Conservation (phyloP, 2,797 vertebrate species). For the Tympanoctomys barrerae region DNA sequence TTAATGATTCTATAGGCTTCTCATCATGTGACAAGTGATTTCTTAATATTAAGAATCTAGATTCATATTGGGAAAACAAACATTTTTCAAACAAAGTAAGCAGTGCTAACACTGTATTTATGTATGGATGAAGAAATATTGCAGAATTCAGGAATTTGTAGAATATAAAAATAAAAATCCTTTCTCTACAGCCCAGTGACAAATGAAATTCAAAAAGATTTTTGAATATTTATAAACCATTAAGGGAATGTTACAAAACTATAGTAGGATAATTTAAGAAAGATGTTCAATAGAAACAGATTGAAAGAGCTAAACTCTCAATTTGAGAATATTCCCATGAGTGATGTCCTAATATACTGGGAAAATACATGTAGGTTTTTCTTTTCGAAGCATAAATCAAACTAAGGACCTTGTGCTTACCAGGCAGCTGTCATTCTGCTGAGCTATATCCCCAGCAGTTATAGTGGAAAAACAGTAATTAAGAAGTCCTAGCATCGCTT, state of each 20-base stretch:
- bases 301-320: slow-evolving; percentile 1
- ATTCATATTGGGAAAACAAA: slow-evolving; percentile 11
- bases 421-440: no score
- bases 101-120: slow-evolving; percentile 17
- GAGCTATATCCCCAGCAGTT: no score
- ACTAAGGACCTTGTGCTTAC: no score
- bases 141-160: slow-evolving; percentile 15
- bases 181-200: not conserved
- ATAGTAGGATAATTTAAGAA: slow-evolving; percentile 11
- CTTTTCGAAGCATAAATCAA: no score
- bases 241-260: not conserved
- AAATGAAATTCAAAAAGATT: not conserved
- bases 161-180: not conserved
- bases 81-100: slow-evolving; percentile 4
- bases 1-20: slow-evolving; percentile 4
- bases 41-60: slow-evolving; percentile 32
- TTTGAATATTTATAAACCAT: not conserved
- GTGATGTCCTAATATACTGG: not conserved
- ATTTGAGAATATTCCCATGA: not conserved
- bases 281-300: not conserved
- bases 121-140: not conserved
- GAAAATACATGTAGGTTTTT: not conserved
- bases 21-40: slow-evolving; percentile 14
- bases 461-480: not conserved
- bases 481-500: not conserved